These are phyloP conservation scores for Wiebesia pumilae DNA, from an alignment of 1,140 invertebrate genomes.

Conservation along the genomic window DNA sequence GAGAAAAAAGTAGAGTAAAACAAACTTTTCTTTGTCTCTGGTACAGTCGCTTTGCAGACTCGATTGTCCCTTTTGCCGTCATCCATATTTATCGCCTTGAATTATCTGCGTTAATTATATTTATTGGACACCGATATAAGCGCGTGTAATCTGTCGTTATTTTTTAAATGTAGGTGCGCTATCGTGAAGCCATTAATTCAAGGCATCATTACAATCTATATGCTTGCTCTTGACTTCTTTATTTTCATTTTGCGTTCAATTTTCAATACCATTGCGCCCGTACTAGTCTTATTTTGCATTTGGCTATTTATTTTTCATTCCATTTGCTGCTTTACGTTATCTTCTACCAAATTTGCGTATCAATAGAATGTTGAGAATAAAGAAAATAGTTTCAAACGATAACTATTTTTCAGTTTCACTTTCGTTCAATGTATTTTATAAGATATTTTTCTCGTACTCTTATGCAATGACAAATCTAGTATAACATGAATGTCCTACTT, in stretches of 20 bases:
- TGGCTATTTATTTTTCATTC: neutral
- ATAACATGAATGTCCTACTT: no score
- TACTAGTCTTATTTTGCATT: neutral
- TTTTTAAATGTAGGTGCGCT: neutral
- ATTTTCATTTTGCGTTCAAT: neutral
- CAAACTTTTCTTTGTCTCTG: neutral
- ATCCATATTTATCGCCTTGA: constrained; percentile 37
- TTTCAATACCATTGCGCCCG: neutral
- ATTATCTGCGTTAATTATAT: constrained; percentile 31
- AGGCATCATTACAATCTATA: neutral
- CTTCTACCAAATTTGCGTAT: no score
- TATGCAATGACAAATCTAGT: no score
- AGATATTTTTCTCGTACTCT: no score
- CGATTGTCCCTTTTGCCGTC: constrained; percentile 14
- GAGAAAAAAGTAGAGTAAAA: neutral
- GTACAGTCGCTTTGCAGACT: neutral
- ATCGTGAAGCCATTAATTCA: constrained; percentile 21
- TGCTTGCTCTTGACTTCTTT: neutral
- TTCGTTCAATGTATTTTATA: no score
- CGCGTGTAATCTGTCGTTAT: neutral
- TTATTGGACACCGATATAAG: constrained; percentile 38
- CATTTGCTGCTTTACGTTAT: neutral
- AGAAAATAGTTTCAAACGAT: no score
- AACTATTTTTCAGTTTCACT: no score
- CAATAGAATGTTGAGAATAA: no score